Base-by-base conservation (phyloP, 2,888 invertebrate species). In the Auanema freiburgensis region DNA sequence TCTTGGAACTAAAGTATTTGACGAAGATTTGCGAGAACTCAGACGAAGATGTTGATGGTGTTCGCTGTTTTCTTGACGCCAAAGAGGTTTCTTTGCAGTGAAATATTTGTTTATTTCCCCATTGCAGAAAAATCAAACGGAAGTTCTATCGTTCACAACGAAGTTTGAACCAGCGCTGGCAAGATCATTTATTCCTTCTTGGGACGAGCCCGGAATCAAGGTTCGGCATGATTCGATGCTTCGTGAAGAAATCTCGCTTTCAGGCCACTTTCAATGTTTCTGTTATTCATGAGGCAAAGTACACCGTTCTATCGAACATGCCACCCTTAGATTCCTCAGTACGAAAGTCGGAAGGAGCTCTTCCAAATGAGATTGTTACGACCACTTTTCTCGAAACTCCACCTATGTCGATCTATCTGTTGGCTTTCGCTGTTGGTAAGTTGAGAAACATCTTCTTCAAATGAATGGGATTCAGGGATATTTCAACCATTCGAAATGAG, bases 381-480 rank as follows among this genome's bases (percentile, higher is more conserved):
- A 76, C 79, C n/a, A 56, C 58, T 4, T 85, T 81, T 74, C 60
- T 80, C 14, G 72, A 73, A 43, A 85, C 85, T 0, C 84, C 84
- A 0, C 83, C 79, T 58, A 86, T 86, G 85, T 84, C 85, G 0
- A 81, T 85, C 4, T 86, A 86, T 68, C 80, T 86, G 12, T 50
- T 83, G n/a, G 81, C 80, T 18, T 74, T 83, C 60, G 84, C 78
- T 1, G 71, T 83, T 46, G 80, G 82, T 76, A n/a, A 62, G 72
- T 62, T 52, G 53, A 23, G 51, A 18, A 14, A 51, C 16, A 11
- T n/a, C 18, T 11, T 12, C 11, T 14, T n/a, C 14, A 51, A 40
- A 14, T n/a, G 42, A 12, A 18, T 16, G 4, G n/a, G 2, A 59
- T 74, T 63, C 65, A 74, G 77, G 77, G 8, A 76, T 79, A 42